A percentile compares a stretch with the other conserved stretches of the same genome.
phyloP scores from a whole-genome alignment of 2,888 invertebrate species.

The Acrobasis repandana region DNA sequence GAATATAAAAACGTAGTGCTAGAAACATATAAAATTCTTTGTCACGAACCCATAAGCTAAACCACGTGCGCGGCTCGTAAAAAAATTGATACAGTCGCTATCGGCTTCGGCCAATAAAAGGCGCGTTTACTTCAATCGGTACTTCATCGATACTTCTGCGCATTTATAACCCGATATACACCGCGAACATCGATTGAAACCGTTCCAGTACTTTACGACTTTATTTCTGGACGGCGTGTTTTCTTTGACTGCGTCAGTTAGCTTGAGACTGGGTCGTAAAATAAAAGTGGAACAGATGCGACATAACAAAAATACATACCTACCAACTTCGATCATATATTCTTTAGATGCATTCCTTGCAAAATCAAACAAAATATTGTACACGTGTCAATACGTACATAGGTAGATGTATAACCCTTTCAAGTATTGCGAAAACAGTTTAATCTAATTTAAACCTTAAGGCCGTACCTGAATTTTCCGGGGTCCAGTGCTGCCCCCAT shows the following conservation, averaged over 20 bases:
- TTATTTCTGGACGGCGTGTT: slow-evolving; percentile 79
- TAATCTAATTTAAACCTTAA: too few relatives aligned
- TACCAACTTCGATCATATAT: too few relatives aligned
- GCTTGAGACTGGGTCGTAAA: slow-evolving; percentile 61
- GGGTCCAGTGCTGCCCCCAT: too few relatives aligned
- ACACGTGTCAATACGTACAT: too few relatives aligned
- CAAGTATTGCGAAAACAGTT: too few relatives aligned
- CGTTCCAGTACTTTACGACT: slow-evolving; percentile 80
- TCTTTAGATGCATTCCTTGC: too few relatives aligned
- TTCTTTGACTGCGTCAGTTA: slow-evolving; percentile 82
- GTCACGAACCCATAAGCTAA: slow-evolving; percentile 36
- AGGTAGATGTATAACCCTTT: too few relatives aligned
- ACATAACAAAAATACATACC: not conserved
- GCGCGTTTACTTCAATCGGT: slow-evolving; percentile 62
- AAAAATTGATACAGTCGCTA: slow-evolving; percentile 44
- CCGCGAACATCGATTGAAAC: slow-evolving; percentile 76
- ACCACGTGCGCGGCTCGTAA: slow-evolving; percentile 47
- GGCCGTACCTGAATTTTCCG: too few relatives aligned
- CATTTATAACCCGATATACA: slow-evolving; percentile 71
- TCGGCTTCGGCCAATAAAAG: slow-evolving; percentile 45
- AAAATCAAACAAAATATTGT: too few relatives aligned
- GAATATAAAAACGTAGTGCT: too few relatives aligned
- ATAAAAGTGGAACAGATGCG: not conserved
- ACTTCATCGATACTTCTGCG: slow-evolving; percentile 65
- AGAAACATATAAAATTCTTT: not conserved